These are phyloP conservation scores for Seriola quinqueradiata DNA, from an alignment of 2,113 vertebrate species.

Conservation along the genomic window DNA sequence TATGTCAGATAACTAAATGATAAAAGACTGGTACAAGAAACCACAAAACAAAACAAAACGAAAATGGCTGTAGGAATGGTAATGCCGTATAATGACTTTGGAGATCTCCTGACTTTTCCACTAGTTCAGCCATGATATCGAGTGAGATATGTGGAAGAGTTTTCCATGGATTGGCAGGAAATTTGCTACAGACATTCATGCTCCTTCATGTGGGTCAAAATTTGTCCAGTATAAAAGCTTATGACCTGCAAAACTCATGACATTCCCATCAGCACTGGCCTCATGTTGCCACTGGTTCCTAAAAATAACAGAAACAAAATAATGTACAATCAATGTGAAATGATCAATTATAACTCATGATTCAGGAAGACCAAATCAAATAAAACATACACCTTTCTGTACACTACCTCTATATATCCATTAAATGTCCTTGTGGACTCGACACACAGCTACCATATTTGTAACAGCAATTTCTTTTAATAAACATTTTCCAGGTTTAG, in stretches of 20 bases:
- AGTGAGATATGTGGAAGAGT: too few relatives aligned
- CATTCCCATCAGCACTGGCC: too few relatives aligned
- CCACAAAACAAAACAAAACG: too few relatives aligned
- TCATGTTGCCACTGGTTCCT: too few relatives aligned
- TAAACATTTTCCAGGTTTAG: background rate
- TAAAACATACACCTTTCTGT: background rate
- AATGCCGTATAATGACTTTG: background rate
- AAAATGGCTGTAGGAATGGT: too few relatives aligned
- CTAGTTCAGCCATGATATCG: background rate
- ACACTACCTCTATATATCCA: background rate
- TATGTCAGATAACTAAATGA: too few relatives aligned
- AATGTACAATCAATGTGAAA: too few relatives aligned
- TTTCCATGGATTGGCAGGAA: background rate
- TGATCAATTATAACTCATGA: too few relatives aligned
- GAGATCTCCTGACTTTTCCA: background rate
- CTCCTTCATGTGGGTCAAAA: background rate
- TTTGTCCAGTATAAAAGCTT: too few relatives aligned
- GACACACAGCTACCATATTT: background rate
- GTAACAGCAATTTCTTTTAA: background rate
- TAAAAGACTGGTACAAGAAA: too few relatives aligned
- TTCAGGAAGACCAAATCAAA: background rate
- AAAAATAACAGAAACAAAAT: too few relatives aligned
- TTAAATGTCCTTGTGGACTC: background rate
- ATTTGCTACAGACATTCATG: background rate
- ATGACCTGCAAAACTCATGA: too few relatives aligned